phyloP scores from a whole-genome alignment of 2,797 vertebrate species.

The Rhynchonycteris naso region DNA sequence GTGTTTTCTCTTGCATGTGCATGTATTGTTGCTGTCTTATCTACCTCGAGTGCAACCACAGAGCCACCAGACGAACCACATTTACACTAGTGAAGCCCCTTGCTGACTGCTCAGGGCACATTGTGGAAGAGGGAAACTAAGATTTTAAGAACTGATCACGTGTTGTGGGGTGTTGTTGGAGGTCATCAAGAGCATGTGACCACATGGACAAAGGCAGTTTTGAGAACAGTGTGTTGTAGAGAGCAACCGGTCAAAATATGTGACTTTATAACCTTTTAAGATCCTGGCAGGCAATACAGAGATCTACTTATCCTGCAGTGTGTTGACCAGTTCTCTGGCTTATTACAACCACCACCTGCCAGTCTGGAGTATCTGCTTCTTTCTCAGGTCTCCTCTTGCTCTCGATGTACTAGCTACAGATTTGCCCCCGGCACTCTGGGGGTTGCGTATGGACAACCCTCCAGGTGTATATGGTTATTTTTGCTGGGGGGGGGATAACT shows the following conservation, averaged over 20 bases:
- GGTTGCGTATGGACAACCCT: not conserved
- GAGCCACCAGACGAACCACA: not conserved
- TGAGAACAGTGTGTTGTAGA: not conserved
- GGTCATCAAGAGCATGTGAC: not conserved
- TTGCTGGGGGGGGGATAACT: not conserved
- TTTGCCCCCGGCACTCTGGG: not conserved
- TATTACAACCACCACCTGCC: not conserved
- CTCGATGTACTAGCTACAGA: not conserved
- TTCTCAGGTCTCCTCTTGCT: not conserved
- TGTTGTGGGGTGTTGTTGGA: no score
- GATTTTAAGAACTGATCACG: not conserved
- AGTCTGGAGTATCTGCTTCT: not conserved
- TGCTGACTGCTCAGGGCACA: not conserved
- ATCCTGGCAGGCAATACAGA: rapidly evolving
- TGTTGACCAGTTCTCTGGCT: not conserved
- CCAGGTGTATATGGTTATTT: not conserved
- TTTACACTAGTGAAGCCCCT: not conserved
- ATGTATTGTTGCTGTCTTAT: not conserved
- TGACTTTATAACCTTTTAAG: not conserved
- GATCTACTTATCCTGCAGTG: not conserved
- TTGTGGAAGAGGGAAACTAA: not conserved
- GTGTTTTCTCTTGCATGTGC: not conserved
- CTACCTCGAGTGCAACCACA: not conserved
- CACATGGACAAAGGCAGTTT: not conserved
- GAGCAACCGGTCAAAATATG: not conserved